Percentiles rank a stretch among this genome's conserved stretches.
Conservation (phyloP, 2,797 vertebrate genomes). For the Acanthornis magna region DNA sequence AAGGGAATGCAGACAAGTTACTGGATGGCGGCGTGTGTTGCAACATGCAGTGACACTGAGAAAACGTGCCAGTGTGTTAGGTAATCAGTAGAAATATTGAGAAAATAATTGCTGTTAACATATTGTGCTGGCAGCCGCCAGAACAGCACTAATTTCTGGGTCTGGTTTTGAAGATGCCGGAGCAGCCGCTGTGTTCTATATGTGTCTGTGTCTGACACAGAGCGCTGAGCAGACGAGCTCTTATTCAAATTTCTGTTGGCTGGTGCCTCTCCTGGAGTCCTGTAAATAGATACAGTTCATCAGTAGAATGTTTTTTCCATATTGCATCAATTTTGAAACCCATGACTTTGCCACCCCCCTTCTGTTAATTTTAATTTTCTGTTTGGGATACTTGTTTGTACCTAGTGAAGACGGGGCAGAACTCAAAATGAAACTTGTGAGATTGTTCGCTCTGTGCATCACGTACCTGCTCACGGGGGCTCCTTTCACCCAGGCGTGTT, state of each 20-base stretch:
- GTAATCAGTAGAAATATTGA: constrained; percentile 60
- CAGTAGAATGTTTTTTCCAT: background rate
- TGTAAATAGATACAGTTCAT: constrained; percentile 21
- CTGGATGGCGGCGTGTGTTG: constrained; percentile 23
- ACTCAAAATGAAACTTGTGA: constrained; percentile 4
- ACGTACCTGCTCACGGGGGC: background rate
- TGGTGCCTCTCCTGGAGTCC: constrained; percentile 43
- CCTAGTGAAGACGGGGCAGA: background rate
- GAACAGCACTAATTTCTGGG: constrained; percentile 38
- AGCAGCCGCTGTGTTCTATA: constrained; percentile 37
- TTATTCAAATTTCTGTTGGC: constrained; percentile 48
- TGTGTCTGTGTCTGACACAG: constrained; percentile 39
- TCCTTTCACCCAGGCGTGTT: background rate
- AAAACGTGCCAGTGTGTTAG: constrained; percentile 39
- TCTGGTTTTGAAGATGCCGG: constrained; percentile 20
- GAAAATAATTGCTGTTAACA: constrained; percentile 53
- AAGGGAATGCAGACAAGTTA: constrained; percentile 12
- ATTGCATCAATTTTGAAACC: background rate
- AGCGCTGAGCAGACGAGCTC: background rate
- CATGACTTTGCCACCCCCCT: background rate
- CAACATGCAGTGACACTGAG: constrained; percentile 17
- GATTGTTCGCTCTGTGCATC: background rate
- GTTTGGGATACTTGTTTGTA: background rate
- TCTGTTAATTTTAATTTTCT: background rate
- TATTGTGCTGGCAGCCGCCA: constrained; percentile 41